Evolutionary conservation across 2,888 invertebrate species (phyloP).

Genomic region (Papilio protenor): DNA sequence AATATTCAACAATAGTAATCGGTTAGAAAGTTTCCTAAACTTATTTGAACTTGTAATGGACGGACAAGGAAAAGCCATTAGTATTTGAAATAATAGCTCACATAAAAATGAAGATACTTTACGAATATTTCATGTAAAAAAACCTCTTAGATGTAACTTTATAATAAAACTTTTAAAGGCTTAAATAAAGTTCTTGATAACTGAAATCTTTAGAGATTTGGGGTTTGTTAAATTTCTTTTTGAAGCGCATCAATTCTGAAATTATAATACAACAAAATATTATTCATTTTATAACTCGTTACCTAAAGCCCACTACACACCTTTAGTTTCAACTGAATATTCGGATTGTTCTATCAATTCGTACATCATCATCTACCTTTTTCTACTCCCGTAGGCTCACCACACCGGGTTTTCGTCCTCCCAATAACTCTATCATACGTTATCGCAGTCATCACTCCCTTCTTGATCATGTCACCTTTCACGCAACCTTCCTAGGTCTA

Average conservation of each 20-base stretch:
- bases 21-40: not conserved
- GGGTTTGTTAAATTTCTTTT: not conserved
- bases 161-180: not conserved
- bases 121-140: not conserved
- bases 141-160: no score
- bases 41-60: slow-evolving; percentile 2
- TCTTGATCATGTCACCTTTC: no score
- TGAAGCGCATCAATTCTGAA: not conserved
- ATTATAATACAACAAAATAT: not conserved
- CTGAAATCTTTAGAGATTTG: not conserved
- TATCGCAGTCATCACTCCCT: no score
- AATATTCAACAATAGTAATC: not conserved
- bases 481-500: no score
- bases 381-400: no score
- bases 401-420: no score
- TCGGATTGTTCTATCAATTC: no score
- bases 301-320: no score
- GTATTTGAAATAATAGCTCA: not conserved
- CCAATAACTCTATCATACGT: no score
- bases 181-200: not conserved
- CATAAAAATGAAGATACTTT: not conserved
- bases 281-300: no score
- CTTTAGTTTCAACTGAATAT: no score
- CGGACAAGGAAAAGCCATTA: slow-evolving; percentile 17
- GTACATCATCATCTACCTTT: no score